Evolutionary conservation across 2,888 invertebrate species (phyloP).

Genomic region (Choreutis nemorana): DNA sequence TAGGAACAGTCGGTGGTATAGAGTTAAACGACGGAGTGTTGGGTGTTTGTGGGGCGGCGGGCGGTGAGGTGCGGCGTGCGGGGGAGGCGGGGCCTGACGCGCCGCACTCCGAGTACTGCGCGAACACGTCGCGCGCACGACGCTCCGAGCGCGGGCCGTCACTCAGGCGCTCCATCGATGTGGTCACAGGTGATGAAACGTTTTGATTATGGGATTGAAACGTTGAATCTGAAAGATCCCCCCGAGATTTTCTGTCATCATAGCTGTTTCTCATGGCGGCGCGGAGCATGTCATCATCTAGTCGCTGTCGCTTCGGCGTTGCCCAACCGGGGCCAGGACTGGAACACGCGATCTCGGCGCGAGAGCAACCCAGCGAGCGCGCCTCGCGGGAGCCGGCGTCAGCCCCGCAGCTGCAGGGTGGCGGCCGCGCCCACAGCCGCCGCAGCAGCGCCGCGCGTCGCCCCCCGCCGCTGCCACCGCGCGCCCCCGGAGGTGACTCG

Average conservation of each 20-base stretch:
- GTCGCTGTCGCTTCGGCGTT: slow-evolving; percentile 25
- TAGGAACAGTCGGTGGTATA: slow-evolving; percentile 13
- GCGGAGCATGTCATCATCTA: slow-evolving; percentile 24
- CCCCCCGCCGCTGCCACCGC: slow-evolving; percentile 33
- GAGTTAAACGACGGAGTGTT: too few relatives aligned
- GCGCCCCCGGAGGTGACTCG: slow-evolving; percentile 16
- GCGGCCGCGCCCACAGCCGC: slow-evolving; percentile 37
- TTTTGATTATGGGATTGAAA: slow-evolving; percentile 15
- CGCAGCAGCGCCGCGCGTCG: slow-evolving; percentile 46
- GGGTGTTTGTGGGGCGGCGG: slow-evolving; percentile 26
- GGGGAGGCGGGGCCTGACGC: slow-evolving; percentile 21
- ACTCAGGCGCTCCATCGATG: not conserved
- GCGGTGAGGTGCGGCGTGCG: slow-evolving; percentile 27
- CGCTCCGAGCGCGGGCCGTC: not conserved
- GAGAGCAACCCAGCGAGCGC: slow-evolving; percentile 42
- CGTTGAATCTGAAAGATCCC: slow-evolving; percentile 17
- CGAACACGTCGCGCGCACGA: slow-evolving; percentile 10
- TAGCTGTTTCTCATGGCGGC: slow-evolving; percentile 26
- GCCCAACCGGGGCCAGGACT: slow-evolving; percentile 15
- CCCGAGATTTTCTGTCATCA: slow-evolving; percentile 10
- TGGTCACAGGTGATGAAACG: not conserved
- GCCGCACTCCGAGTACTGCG: slow-evolving; percentile 14
- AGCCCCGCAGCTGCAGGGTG: slow-evolving; percentile 15
- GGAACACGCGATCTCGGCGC: slow-evolving; percentile 31
- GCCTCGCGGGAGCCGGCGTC: slow-evolving; percentile 12